Base-by-base conservation (phyloP, 2,888 invertebrate genomes). In the Lasioglossum marginatum region DNA sequence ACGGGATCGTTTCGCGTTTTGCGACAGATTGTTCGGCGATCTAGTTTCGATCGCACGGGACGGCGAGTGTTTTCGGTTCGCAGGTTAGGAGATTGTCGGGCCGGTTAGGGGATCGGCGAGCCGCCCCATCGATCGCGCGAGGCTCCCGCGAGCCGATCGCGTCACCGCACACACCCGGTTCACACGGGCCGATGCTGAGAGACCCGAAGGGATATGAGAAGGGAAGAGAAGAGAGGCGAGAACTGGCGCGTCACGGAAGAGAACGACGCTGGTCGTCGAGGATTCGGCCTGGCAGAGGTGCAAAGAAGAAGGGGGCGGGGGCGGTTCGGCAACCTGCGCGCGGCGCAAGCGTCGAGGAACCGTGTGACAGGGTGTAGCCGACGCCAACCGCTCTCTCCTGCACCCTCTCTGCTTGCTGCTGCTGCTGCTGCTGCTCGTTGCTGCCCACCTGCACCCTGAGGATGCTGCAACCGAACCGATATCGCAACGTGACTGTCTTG, bases 321-420 rank as follows among this genome's bases (percentile, higher is more conserved):
- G 70, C 27, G 70, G 72, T 72, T 31, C 40, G 45, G 84, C 80
- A 89, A 91, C 86, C 91, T 90, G 87, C 66, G 66, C 66, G 66
- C 87, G 37, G 91, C 91, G 90, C 91, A 91, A 86, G 91, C 92
- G 92, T 88, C 77, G 80, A 60, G 60, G 68, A 74, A 86, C 45
- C 79, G 68, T 81, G 82, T 83, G 79, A 81, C 89, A 87, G 92
- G 92, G 91, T 91, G 89, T 91, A 89, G 84, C 89, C 89, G 81
- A 60, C 75, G 76, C 81, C 43, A 48, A 71, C 79, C 83, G 87
- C 74, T 87, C 84, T 87, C 84, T 82, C 85, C 86, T 81, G 82
- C 75, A 27, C 60, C 73, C 72, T 63, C 57, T 37, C 68, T 34
- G 10, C 34, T 27, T 60, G 60, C 27, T 60, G 57, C 57, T 57